Evolutionary conservation across 2,888 invertebrate species (phyloP), one percentile per base, ranked within the genome.

Genomic region (Diogma glabrata): DNA sequence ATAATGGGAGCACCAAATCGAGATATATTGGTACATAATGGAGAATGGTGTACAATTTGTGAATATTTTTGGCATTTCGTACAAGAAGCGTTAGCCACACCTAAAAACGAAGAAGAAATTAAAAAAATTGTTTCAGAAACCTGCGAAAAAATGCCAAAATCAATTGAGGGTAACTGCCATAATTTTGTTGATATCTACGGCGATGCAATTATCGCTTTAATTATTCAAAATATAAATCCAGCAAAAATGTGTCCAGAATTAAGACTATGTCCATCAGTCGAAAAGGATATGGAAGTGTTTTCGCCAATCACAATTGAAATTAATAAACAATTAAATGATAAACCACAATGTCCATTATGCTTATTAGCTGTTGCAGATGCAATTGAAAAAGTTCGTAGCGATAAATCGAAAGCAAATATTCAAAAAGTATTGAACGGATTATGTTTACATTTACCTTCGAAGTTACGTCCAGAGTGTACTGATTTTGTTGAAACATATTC

Each of bases 11-110:
- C 72, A 59, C 55, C 69, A 57, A 58, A 66, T 61, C 61, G 67
- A 3, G 38, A 52, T 6, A 28, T 57, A 49, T 51, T 62, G 7
- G 68, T 61, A 54, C 65, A 62, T 71, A 76, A 60, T 63, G 79
- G 67, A 10, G 57, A 66, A 56, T 64, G 72, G 1, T 91, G 92
- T 66, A 78, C 81, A 23, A 76, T 91, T 64, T 92, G 92, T 63
- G 82, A 90, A 69, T 88, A 87, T 68, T 74, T 87, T 67, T 67
- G 91, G 59, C 87, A 89, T 63, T 86, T 82, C 56, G 60, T 90
- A 45, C 90, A 91, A 64, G 75, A 82, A 49, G 76, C 77, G 16
- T 72, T 89, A 56, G 83, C 85, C 51, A 75, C 79, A 56, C 79
- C 81, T 2, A 67, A 66, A 28, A 83, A 77, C 9, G 86, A 85